Evolutionary conservation across 2,888 invertebrate species (phyloP), one percentile per base, ranked within the genome.

Genomic region (Temnothorax ravouxi): DNA sequence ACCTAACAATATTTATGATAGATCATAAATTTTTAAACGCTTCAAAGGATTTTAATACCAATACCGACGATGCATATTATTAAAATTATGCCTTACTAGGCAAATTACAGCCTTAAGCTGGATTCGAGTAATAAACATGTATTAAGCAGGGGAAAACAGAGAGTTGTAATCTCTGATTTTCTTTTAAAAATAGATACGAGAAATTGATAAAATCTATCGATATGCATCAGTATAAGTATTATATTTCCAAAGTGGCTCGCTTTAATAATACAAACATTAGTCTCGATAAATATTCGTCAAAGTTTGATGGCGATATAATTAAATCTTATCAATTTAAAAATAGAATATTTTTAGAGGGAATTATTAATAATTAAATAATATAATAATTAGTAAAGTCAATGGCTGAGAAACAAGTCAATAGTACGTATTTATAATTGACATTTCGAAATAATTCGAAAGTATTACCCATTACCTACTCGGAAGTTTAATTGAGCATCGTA

Each of bases 401-500:
- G 2, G 3, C 1, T 15, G 18, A 38, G 15, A 21, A 54, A 15
- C 21, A 21, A 50, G 6, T 47, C 29, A 50, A 69, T 50, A 29
- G 4, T 34, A 44, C 13, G 6, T 25, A 67, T 44, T 21, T 52
- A 29, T 71, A 47, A 52, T 34, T n/a, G 13, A 52, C 18, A 74
- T 41, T 29, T 74, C 29, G 8, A 29, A 56, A 25, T 41, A 38
- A 6, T 41, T 25, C 15, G n/a, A 13, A 25, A 41, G 18, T 44
- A n/a, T 29, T n/a, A 44, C n/a, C 5, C 15, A n/a, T 29, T n/a
- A 44, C 2, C 11, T n/a, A 18, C n/a, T 59, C 11, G 25, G 34
- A 61, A 75, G 74, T 34, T 47, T 47, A 75, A 61, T 75, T 61
- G 8, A 56, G 4, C 15, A 11, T 72, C 56, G 3, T 18, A 21